Evolutionary conservation across 2,113 vertebrate species (phyloP).

Genomic region (Pagrus major): DNA sequence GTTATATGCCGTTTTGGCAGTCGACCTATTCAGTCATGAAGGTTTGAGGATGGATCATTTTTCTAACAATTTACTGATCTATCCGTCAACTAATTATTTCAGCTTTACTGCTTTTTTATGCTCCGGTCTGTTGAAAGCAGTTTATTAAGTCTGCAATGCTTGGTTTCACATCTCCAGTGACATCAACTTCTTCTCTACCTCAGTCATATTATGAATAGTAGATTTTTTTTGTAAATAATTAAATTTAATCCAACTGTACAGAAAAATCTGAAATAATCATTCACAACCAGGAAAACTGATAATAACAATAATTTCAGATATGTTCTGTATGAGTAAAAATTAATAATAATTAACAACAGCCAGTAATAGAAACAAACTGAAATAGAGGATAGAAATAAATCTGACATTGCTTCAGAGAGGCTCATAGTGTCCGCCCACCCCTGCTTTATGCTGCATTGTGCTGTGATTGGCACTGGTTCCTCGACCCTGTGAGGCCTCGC

Average conservation of each 20-base stretch:
- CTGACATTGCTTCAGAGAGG: background rate
- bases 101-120: background rate
- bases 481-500: constrained; percentile 62
- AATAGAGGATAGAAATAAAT: background rate
- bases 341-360: background rate
- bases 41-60: too few species aligned
- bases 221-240: background rate
- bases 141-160: background rate
- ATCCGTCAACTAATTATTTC: background rate
- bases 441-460: constrained; percentile 52
- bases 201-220: background rate
- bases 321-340: background rate
- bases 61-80: background rate
- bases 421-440: constrained; percentile 11
- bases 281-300: background rate
- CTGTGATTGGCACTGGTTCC: constrained; percentile 71
- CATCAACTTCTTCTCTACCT: background rate
- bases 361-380: background rate
- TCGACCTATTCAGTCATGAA: too few species aligned
- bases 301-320: background rate
- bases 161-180: background rate
- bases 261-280: background rate
- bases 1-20: too few species aligned
- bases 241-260: background rate
- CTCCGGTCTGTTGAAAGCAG: background rate